Base-by-base conservation (phyloP, 2,113 vertebrate genomes). In the Axis porcinus region DNA sequence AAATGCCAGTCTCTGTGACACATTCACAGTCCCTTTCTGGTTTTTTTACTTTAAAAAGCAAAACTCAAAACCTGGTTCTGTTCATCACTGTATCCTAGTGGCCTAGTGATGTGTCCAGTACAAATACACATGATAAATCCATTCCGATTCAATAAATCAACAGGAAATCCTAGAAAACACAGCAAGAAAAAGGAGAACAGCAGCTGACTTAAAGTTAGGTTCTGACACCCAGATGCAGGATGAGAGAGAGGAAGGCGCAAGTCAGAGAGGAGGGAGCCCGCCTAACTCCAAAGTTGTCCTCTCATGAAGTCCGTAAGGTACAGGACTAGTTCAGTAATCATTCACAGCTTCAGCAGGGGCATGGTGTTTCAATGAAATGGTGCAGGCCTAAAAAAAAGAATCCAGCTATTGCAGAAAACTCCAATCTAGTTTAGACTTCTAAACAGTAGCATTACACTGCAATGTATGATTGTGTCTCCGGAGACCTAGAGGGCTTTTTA, bases 151-250 rank as follows among this genome's bases (percentile, higher is more conserved):
- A 36, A 50, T 74, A 78, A 79, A 55, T 13, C 60, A 33, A n/a
- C 30, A 64, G 70, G 52, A 90, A 50, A 62, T 19, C 14, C 70
- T 50, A 83, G 50, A 84, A 94, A 97, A 82, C 11, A 67, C 5
- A 92, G 58, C 16, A 23, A 47, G 50, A 16, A 40, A 78, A 54
- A 33, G 40, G 0, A 47, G 27, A 54, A n/a, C 0, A 57, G 27
- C 70, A 47, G 19, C 60, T 86, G 33, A 55, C 60, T 40, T 36
- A 40, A 70, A 5, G 40, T 25, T 27, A 21, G 28, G 12, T 47
- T 55, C 55, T 54, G 52, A 25, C 7, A 15, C 25, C 16, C 40
- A 60, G 10, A 17, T 1, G 7, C 5, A 45, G 7, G 27, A 45
- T 9, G 33, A 43, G 58, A 15, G 8, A 23, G 11, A 25, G 36